Base-by-base conservation (phyloP, 2,797 vertebrate genomes). In the Cuculus canorus region DNA sequence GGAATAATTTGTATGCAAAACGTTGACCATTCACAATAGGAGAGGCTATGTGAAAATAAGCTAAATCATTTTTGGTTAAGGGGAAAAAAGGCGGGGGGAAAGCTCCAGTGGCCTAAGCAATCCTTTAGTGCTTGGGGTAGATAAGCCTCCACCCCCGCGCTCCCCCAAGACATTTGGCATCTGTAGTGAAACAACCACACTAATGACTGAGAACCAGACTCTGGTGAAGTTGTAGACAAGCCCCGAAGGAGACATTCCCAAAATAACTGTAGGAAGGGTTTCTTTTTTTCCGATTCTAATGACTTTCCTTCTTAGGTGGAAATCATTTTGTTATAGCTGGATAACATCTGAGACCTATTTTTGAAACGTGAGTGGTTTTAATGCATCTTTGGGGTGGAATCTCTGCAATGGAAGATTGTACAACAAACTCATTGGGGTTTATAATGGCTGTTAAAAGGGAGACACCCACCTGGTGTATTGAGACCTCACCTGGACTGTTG, bases 231-330 rank as follows among this genome's bases (percentile, higher is more conserved):
- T 87, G 81, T 9, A 96, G 96, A 92, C 88, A 61, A 89, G 78
- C 81, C 86, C 78, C 25, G 48, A 39, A 92, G 81, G 71, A 63
- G 76, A 23, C 21, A 45, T 92, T 92, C 85, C 84, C 84, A 82
- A 92, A 92, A 89, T 83, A 95, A 66, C 91, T 68, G 24, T 28
- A 92, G 56, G 64, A 91, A 93, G 65, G 80, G 28, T 78, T 71
- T 56, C 0, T 85, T 63, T 92, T 83, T 81, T 45, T 24, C 11
- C 69, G 78, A 82, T 92, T 89, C 78, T 94, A 95, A 91, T 82
- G 43, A 32, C 45, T 78, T 73, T 39, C 54, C 43, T 88, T 86
- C 59, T 77, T 89, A 41, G 32, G 24, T 89, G 78, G 65, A 92
- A 91, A 66, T 73, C 19, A 80, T 60, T 73, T 79, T 63, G 60